Evolutionary conservation across 2,888 invertebrate genomes (phyloP).

Genomic region (Chirona hameri): DNA sequence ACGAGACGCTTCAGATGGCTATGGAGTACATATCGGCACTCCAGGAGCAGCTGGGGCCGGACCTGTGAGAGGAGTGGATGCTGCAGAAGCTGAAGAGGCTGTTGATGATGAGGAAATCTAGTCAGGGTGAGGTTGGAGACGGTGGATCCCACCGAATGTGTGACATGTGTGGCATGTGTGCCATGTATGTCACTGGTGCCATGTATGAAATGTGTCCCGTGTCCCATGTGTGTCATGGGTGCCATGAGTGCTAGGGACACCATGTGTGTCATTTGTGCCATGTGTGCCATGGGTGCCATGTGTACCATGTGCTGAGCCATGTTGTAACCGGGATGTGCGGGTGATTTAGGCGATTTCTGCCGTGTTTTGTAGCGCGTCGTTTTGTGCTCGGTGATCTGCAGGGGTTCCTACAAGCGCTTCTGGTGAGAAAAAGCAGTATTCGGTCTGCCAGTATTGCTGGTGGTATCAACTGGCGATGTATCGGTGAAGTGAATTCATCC

Average conservation of each 20-base stretch:
- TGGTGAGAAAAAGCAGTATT: too few relatives aligned
- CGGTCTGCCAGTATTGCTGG: too few relatives aligned
- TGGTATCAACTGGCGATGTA: too few relatives aligned
- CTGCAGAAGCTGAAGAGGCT: background rate
- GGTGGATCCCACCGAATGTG: background rate
- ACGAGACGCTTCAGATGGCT: slow-evolving; percentile 28
- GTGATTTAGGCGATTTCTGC: too few relatives aligned
- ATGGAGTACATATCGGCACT: background rate
- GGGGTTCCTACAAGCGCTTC: too few relatives aligned
- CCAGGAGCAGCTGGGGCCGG: background rate
- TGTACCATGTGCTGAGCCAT: background rate
- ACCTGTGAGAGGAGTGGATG: background rate
- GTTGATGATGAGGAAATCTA: background rate
- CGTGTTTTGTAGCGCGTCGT: too few relatives aligned
- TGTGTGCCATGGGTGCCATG: background rate
- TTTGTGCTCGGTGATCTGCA: too few relatives aligned
- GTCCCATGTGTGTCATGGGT: background rate
- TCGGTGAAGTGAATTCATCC: too few relatives aligned
- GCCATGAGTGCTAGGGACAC: background rate
- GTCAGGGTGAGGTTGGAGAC: background rate
- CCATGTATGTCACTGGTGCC: background rate
- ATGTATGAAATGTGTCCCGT: too few relatives aligned
- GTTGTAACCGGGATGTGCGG: too few relatives aligned
- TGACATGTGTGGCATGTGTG: background rate
- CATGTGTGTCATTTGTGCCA: background rate